Evolutionary conservation across 1,140 invertebrate species (phyloP).

Genomic region (Epicauta chinensis): DNA sequence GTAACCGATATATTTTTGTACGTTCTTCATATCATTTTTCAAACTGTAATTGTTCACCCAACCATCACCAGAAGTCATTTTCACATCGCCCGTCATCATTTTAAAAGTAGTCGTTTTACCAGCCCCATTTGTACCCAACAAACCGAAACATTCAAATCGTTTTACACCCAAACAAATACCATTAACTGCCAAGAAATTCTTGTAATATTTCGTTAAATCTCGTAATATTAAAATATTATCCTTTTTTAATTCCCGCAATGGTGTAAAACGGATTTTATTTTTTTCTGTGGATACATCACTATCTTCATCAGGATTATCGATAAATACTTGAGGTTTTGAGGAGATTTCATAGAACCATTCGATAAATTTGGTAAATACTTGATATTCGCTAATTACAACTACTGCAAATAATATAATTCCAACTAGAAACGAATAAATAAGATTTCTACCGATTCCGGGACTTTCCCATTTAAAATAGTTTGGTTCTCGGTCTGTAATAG

Average conservation of each 20-base stretch:
- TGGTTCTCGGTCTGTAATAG: constrained; percentile 41
- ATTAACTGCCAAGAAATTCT: constrained; percentile 61
- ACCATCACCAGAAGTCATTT: constrained; percentile 37
- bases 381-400: constrained; percentile 43
- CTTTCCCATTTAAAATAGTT: constrained; percentile 45
- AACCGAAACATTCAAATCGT: constrained; percentile 73
- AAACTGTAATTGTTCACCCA: constrained; percentile 43
- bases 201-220: constrained; percentile 61
- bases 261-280: constrained; percentile 34
- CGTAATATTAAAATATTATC: constrained; percentile 39
- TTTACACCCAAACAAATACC: constrained; percentile 57
- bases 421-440: constrained; percentile 35
- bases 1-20: constrained; percentile 61
- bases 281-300: constrained; percentile 43
- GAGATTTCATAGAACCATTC: constrained; percentile 10
- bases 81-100: constrained; percentile 77
- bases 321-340: constrained; percentile 7
- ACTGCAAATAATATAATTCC: constrained; percentile 38
- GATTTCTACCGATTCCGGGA: constrained; percentile 43
- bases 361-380: constrained; percentile 42
- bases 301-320: constrained; percentile 28
- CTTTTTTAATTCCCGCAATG: constrained; percentile 9
- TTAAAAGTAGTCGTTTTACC: constrained; percentile 78
- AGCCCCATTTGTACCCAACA: constrained; percentile 77
- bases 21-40: constrained; percentile 46